Conservation (phyloP, 2,113 vertebrate species). For the Platysteira castanea region DNA sequence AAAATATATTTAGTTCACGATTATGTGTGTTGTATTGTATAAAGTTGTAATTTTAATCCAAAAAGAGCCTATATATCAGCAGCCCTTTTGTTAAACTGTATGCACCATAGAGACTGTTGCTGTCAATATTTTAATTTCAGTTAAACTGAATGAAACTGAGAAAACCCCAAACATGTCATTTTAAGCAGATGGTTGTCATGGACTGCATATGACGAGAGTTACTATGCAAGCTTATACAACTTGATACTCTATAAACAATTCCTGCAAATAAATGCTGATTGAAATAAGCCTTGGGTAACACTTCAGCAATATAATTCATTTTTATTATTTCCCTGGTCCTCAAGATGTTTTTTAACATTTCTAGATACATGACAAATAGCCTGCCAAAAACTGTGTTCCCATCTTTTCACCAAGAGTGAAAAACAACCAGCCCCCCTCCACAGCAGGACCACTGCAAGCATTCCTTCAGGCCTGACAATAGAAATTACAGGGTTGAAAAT, state of each 20-base stretch:
- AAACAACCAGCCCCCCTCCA: neutral
- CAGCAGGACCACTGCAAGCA: neutral
- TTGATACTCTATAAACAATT: neutral
- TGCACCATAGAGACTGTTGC: slow-evolving; percentile 5
- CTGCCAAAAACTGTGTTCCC: neutral
- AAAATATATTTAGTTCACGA: neutral
- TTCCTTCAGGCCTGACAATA: neutral
- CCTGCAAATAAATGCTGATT: neutral
- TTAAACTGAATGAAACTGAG: neutral
- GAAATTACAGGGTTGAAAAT: neutral
- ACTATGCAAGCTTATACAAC: neutral
- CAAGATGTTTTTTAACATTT: neutral
- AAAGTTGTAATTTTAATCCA: neutral
- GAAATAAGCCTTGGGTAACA: neutral
- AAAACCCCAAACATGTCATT: neutral
- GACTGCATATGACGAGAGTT: slow-evolving; percentile 24
- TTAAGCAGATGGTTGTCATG: slow-evolving; percentile 56
- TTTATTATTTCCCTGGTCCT: neutral
- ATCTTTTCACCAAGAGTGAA: neutral
- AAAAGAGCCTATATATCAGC: neutral
- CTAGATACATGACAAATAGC: neutral
- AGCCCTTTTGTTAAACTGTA: neutral
- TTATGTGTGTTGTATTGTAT: neutral
- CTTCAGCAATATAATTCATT: neutral
- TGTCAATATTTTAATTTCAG: slow-evolving; percentile 61